These are phyloP conservation scores for Penaeus chinensis DNA, from an alignment of 1,140 invertebrate species.

Conservation along the genomic window DNA sequence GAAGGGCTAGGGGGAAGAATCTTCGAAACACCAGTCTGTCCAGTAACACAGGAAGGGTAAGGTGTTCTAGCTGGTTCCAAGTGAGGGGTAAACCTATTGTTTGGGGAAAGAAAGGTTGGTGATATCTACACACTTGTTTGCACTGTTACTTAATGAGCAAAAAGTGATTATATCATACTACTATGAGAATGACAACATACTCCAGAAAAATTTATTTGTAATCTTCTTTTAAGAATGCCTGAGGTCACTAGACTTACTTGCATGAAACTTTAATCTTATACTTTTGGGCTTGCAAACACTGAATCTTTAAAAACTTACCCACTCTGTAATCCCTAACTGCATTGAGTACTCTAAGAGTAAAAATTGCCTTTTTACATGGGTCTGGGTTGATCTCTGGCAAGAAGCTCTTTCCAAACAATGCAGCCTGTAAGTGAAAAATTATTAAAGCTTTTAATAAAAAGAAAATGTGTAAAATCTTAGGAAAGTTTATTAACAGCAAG, in stretches of 20 bases:
- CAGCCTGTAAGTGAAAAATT: constrained; percentile 74
- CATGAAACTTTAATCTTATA: too few relatives aligned
- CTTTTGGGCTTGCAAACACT: neutral
- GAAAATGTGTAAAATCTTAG: neutral
- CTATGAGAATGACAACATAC: too few relatives aligned
- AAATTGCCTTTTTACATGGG: constrained; percentile 74
- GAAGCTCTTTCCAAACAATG: constrained; percentile 95
- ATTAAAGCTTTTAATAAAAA: neutral
- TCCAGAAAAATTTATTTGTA: too few relatives aligned
- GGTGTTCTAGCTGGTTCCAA: constrained; percentile 73
- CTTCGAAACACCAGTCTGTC: constrained; percentile 90
- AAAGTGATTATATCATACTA: too few relatives aligned
- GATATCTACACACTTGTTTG: neutral
- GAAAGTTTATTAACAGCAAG: neutral
- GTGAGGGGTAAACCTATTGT: constrained; percentile 59
- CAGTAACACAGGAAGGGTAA: constrained; percentile 83
- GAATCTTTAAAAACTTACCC: constrained; percentile 69
- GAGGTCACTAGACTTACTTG: too few relatives aligned
- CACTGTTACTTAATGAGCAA: too few relatives aligned
- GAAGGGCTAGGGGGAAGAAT: constrained; percentile 90
- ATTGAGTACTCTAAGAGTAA: constrained; percentile 87
- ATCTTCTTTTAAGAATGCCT: too few relatives aligned
- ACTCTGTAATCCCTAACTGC: constrained; percentile 87
- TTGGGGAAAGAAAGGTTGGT: constrained; percentile 67
- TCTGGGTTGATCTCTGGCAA: constrained; percentile 80